Conservation (phyloP, 2,113 vertebrate genomes). For the Pituophis catenifer region DNA sequence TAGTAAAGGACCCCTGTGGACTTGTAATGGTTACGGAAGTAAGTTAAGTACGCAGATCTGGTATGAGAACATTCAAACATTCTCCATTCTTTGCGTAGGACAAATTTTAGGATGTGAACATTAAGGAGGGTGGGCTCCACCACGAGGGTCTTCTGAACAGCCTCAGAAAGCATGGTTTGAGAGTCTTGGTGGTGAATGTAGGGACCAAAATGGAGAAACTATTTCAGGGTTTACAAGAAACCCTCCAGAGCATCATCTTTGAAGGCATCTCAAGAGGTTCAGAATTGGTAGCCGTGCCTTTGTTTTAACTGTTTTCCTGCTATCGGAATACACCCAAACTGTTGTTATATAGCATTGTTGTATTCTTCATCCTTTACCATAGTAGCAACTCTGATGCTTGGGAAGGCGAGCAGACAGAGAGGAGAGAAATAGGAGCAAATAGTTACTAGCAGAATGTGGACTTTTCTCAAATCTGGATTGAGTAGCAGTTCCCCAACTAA, state of each 20-base stretch:
- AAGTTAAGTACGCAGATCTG: constrained; percentile 32
- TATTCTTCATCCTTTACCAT: neutral
- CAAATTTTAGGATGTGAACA: constrained; percentile 8
- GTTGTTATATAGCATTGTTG: neutral
- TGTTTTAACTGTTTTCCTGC: neutral
- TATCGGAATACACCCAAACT: neutral
- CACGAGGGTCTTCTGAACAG: neutral
- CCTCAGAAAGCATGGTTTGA: neutral
- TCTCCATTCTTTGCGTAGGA: constrained; percentile 36
- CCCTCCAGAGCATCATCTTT: neutral
- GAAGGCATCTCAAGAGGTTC: neutral
- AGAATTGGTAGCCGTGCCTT: neutral
- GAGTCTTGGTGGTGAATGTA: neutral
- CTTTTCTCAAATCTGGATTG: neutral
- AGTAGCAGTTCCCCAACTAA: neutral
- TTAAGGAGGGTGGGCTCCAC: neutral
- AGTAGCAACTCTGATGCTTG: neutral
- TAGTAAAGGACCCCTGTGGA: neutral
- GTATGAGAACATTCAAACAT: constrained; percentile 32
- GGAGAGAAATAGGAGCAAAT: neutral
- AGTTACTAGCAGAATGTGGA: neutral
- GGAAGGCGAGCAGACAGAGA: neutral
- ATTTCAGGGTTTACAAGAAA: neutral
- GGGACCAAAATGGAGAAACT: neutral
- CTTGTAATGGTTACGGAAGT: constrained; percentile 16